Conservation (phyloP, 1,140 invertebrate genomes). For the Meloidogyne floridensis region DNA sequence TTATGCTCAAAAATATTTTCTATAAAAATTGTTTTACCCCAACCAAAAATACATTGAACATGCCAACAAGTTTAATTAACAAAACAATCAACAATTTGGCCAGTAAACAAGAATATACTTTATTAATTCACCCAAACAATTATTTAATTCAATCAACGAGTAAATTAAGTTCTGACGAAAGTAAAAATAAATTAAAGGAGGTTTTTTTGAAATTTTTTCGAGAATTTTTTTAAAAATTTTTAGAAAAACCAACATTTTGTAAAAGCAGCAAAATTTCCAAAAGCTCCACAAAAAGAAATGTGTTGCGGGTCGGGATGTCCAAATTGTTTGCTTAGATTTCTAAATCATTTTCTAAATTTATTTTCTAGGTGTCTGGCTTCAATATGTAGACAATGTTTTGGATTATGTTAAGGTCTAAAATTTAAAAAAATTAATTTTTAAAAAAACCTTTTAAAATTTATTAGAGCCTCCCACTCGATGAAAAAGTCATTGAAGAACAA, state of each 20-base stretch:
- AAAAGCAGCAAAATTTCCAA: slow-evolving; percentile 15
- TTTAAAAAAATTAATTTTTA: too few species aligned
- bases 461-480: slow-evolving; percentile 8
- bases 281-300: background rate
- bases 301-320: slow-evolving; percentile 33
- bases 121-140: background rate
- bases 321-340: slow-evolving; percentile 13
- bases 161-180: background rate
- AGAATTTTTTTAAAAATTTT: background rate
- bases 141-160: background rate
- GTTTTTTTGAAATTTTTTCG: background rate
- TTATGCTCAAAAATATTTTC: too few species aligned
- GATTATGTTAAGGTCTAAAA: slow-evolving; percentile 20
- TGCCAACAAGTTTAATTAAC: background rate
- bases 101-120: background rate
- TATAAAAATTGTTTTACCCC: too few species aligned
- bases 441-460: too few species aligned
- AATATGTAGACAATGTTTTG: slow-evolving; percentile 25
- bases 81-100: background rate
- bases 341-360: background rate
- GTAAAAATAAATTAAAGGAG: background rate
- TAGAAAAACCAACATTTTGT: background rate
- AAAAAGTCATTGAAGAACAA: slow-evolving; percentile 7
- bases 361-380: slow-evolving; percentile 23
- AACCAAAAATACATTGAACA: background rate